Percentiles rank a stretch among this genome's conserved stretches.
Evolutionary conservation across 2,797 vertebrate genomes (phyloP).

Genomic region (Saxicola maurus): DNA sequence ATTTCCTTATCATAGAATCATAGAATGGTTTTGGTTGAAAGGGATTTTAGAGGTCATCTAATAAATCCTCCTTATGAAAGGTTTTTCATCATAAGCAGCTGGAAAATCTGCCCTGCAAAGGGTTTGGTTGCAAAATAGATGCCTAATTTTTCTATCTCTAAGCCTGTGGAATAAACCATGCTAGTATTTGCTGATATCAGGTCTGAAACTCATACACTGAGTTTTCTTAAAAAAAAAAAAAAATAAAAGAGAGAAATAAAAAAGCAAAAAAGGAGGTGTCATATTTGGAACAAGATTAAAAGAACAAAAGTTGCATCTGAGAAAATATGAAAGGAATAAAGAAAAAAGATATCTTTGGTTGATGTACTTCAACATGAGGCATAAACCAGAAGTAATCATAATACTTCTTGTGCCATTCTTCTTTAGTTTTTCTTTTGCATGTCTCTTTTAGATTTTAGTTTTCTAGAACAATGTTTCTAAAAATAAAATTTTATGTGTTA

Average conservation of each 20-base stretch:
- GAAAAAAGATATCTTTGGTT: not conserved
- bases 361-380: not conserved
- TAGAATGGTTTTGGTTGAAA: not conserved
- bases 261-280: accelerated
- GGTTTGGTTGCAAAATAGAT: not conserved
- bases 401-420: not conserved
- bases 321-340: not conserved
- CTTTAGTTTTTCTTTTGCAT: not conserved
- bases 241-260: accelerated
- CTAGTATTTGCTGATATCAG: not conserved
- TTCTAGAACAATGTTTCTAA: not conserved
- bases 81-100: not conserved
- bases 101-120: not conserved
- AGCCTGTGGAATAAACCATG: not conserved
- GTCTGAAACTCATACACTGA: not conserved
- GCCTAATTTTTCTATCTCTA: not conserved
- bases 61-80: not conserved
- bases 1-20: not conserved
- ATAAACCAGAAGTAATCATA: not conserved
- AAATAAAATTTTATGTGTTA: not conserved
- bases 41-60: not conserved
- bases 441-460: not conserved
- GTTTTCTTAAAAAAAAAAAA: not conserved
- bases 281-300: not conserved
- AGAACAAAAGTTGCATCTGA: not conserved